Conservation (phyloP, 2,113 vertebrate species). For the Mystacornis crossleyi region DNA sequence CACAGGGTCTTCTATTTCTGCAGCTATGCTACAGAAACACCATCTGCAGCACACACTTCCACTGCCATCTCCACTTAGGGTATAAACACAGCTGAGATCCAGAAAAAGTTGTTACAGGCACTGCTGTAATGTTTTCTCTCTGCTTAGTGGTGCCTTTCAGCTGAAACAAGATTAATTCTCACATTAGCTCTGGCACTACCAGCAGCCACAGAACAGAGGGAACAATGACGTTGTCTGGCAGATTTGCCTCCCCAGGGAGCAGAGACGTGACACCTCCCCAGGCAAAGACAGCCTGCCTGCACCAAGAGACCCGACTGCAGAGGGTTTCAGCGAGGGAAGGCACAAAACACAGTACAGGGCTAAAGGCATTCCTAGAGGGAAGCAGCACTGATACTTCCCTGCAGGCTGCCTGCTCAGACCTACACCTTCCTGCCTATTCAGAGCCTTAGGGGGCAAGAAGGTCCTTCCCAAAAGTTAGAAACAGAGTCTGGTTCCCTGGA, state of each 20-base stretch:
- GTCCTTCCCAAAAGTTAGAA: neutral
- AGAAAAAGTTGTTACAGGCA: neutral
- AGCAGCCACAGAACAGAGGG: neutral
- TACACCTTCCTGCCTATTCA: neutral
- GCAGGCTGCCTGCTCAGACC: neutral
- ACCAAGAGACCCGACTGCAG: neutral
- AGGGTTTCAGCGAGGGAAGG: neutral
- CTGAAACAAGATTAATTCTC: neutral
- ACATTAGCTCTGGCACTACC: neutral
- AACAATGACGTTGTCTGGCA: neutral
- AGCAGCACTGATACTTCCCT: neutral
- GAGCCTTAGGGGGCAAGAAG: neutral
- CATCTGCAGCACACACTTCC: neutral
- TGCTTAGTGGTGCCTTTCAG: neutral
- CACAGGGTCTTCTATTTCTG: neutral
- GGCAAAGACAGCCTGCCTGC: neutral
- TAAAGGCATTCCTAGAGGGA: neutral
- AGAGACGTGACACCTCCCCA: neutral
- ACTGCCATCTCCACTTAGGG: neutral
- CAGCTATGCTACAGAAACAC: neutral
- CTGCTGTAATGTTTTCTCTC: neutral
- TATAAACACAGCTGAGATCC: neutral
- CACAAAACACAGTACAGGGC: neutral
- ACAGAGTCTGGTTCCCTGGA: neutral
- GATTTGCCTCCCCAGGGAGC: neutral